These are phyloP conservation scores for Hippocampus zosterae DNA, from an alignment of 2,113 vertebrate species.

Conservation along the genomic window DNA sequence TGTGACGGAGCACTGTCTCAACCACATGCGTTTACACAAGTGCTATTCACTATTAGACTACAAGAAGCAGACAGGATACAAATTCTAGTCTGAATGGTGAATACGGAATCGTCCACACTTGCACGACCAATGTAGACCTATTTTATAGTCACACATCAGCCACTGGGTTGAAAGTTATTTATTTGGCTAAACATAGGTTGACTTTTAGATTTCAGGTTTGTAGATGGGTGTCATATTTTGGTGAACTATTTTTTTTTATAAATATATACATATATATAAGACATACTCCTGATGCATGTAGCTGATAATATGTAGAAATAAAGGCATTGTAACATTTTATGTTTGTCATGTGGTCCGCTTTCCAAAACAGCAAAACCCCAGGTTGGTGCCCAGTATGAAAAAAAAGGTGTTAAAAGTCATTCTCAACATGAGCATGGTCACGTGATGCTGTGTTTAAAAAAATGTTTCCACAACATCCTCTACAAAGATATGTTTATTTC, in stretches of 20 bases:
- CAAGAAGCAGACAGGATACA: not conserved
- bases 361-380: not conserved
- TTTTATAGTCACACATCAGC: conserved; percentile 21
- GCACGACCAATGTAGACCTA: conserved; percentile 28
- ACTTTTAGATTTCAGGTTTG: conserved; percentile 19
- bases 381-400: not conserved
- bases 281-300: not conserved
- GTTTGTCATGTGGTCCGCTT: not conserved
- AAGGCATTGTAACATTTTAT: not conserved
- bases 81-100: not conserved
- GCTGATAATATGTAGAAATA: not conserved
- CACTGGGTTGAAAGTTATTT: conserved; percentile 36
- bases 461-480: not conserved
- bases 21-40: not conserved
- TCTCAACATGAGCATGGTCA: not conserved
- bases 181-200: conserved; percentile 32
- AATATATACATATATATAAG: not conserved
- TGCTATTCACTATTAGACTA: conserved; percentile 41
- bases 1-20: conserved; percentile 32
- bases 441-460: not conserved
- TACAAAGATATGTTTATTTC: conserved; percentile 56
- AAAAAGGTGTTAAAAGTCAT: not conserved
- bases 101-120: conserved; percentile 26
- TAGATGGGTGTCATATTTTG: conserved; percentile 16
- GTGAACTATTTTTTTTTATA: conserved; percentile 20